A percentile compares a stretch with the other conserved stretches of the same genome.
phyloP scores from a whole-genome alignment of 2,797 vertebrate species.

The Pantherophis vulpinus region DNA sequence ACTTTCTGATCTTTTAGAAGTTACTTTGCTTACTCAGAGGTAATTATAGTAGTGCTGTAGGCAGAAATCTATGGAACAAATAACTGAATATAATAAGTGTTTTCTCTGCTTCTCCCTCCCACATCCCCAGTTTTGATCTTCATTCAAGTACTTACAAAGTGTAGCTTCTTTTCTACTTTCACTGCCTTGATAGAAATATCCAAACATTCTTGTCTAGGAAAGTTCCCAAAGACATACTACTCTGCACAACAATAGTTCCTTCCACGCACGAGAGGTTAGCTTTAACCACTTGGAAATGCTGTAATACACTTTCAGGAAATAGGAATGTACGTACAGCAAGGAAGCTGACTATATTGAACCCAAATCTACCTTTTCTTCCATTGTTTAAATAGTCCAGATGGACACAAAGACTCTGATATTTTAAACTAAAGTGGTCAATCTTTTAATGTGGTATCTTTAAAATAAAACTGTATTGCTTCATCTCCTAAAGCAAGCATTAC shows the following conservation, averaged over 20 bases:
- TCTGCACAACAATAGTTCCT: conserved; percentile 47
- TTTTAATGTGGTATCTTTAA: background rate
- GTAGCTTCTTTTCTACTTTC: conserved; percentile 34
- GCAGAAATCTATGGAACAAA: conserved; percentile 47
- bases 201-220: conserved; percentile 39
- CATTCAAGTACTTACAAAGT: conserved; percentile 42
- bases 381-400: background rate
- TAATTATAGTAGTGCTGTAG: conserved; percentile 23
- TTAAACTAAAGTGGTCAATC: background rate
- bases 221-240: conserved; percentile 38
- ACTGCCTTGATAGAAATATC: conserved; percentile 36
- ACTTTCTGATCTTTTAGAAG: background rate
- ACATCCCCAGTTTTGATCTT: conserved; percentile 36
- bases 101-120: conserved; percentile 48
- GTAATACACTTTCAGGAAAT: conserved; percentile 63
- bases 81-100: conserved; percentile 36
- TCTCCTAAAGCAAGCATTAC: background rate
- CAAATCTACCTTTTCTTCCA: background rate
- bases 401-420: background rate
- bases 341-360: conserved; percentile 36
- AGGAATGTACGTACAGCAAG: conserved; percentile 40
- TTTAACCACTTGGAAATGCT: conserved; percentile 58
- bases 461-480: background rate
- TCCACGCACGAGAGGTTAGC: conserved; percentile 8
- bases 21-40: background rate